A percentile compares a stretch with the other conserved stretches of the same genome.
phyloP scores from a whole-genome alignment of 2,797 vertebrate genomes.

The Anisognathus igniventris region DNA sequence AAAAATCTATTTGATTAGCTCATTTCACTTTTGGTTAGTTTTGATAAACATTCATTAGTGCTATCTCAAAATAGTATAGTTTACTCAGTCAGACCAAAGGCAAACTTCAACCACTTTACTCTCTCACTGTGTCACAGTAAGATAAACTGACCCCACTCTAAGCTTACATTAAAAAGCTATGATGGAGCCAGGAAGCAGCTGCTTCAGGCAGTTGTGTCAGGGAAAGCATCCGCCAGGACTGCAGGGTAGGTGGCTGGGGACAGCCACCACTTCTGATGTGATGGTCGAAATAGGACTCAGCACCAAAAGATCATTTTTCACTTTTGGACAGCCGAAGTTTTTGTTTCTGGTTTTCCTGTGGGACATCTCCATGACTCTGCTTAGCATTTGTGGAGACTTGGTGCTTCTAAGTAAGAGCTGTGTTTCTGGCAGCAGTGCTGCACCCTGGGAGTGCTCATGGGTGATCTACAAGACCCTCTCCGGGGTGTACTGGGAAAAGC shows the following conservation, averaged over 20 bases:
- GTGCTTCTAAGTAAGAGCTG: neutral
- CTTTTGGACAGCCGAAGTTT: neutral
- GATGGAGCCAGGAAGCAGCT: neutral
- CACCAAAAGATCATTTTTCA: neutral
- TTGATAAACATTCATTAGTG: neutral
- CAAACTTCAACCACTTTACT: neutral
- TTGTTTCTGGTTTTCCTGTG: neutral
- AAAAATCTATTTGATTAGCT: neutral
- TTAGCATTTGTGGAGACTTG: neutral
- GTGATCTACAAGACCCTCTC: neutral
- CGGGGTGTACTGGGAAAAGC: rapidly evolving
- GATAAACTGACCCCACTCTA: neutral
- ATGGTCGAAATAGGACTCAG: neutral
- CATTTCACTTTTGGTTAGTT: neutral
- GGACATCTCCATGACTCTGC: neutral
- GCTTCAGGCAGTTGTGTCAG: neutral
- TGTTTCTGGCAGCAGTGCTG: neutral
- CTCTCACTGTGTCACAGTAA: neutral
- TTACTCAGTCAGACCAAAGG: neutral
- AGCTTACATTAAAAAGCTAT: neutral
- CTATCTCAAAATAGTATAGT: neutral
- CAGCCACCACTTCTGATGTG: neutral
- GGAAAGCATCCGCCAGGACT: neutral
- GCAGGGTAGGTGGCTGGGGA: neutral
- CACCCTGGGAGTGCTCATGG: neutral